These are phyloP conservation scores for Hypena proboscidalis DNA, from an alignment of 2,888 invertebrate genomes.

Conservation along the genomic window DNA sequence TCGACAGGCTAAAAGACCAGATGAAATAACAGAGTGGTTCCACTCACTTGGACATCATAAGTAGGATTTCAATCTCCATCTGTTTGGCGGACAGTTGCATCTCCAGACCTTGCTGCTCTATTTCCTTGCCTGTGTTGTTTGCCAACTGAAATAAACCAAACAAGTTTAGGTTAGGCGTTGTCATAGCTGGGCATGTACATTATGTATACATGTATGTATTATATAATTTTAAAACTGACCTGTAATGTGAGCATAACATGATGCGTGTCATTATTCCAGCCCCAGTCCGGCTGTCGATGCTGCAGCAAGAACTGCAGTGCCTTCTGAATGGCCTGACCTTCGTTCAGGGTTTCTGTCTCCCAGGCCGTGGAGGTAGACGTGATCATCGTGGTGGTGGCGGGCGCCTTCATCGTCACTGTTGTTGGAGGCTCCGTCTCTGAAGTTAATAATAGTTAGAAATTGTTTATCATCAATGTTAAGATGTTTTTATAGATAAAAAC, in stretches of 20 bases:
- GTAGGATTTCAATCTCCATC: slow-evolving; percentile 94
- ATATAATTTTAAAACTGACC: too few species aligned
- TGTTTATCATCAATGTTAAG: too few species aligned
- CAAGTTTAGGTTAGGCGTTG: neutral
- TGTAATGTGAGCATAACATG: slow-evolving; percentile 92
- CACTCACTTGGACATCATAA: slow-evolving; percentile 92
- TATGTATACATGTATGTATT: too few species aligned
- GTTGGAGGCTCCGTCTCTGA: slow-evolving; percentile 73
- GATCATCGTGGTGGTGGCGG: slow-evolving; percentile 53
- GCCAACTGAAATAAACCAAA: slow-evolving; percentile 66
- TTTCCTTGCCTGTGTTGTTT: slow-evolving; percentile 85
- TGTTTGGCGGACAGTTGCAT: slow-evolving; percentile 93
- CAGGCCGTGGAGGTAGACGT: slow-evolving; percentile 66
- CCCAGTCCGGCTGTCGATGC: slow-evolving; percentile 90
- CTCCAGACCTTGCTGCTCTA: slow-evolving; percentile 87
- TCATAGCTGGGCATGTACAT: too few species aligned
- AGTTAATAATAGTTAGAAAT: slow-evolving; percentile 1
- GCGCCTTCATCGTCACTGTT: slow-evolving; percentile 55
- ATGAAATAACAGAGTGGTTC: too few species aligned
- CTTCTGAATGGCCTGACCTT: slow-evolving; percentile 86
- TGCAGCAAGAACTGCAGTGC: slow-evolving; percentile 91
- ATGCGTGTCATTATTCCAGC: slow-evolving; percentile 94
- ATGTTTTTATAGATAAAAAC: too few species aligned
- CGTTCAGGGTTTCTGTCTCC: slow-evolving; percentile 75
- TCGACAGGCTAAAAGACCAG: too few species aligned